Evolutionary conservation across 1,140 invertebrate species (phyloP), one percentile per base, ranked within the genome.

Genomic region (Vanessa atalanta): DNA sequence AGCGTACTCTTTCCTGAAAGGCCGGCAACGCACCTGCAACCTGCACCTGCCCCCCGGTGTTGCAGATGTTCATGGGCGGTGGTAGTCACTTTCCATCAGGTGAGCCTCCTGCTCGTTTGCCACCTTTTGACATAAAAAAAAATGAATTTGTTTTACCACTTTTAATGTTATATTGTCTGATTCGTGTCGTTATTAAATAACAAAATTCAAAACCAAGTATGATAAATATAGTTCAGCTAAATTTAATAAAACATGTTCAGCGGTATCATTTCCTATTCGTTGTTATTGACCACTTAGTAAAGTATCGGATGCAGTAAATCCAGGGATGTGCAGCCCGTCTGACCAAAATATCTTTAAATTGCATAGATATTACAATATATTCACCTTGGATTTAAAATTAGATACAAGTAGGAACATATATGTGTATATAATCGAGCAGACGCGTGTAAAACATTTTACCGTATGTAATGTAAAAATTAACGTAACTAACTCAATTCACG

Each of bases 321-420:
- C 79, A 73, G 71, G 77, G 82, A 79, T 85, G 67, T 79, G 79
- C 75, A 81, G 76, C 65, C 77, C 76, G 71, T 79, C 77, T 68
- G 73, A 83, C 83, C 74, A 80, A 85, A 83, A 87, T 89, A 88
- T 80, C 83, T 79, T 75, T 80, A 84, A 83, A 86, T 84, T 86
- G 83, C 82, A 81, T 81, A 84, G 79, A 83, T 84, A 83, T 83
- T 81, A 83, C 82, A 86, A 88, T 83, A 81, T 78, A 73, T 74
- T 87, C 81, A 79, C 87, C 87, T 89, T 87, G 87, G 70, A 73
- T 23, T 69, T 80, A 87, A 87, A 87, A 83, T 88, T 89, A 88
- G 85, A 87, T 77, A 80, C 74, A 73, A 43, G 37, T 82, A 15
- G 14, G 51, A 15, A 57, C 12, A 57, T 57, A 13, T 53, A 53